These are phyloP conservation scores for Prosapia bicincta DNA, from an alignment of 2,888 invertebrate genomes.

Conservation along the genomic window DNA sequence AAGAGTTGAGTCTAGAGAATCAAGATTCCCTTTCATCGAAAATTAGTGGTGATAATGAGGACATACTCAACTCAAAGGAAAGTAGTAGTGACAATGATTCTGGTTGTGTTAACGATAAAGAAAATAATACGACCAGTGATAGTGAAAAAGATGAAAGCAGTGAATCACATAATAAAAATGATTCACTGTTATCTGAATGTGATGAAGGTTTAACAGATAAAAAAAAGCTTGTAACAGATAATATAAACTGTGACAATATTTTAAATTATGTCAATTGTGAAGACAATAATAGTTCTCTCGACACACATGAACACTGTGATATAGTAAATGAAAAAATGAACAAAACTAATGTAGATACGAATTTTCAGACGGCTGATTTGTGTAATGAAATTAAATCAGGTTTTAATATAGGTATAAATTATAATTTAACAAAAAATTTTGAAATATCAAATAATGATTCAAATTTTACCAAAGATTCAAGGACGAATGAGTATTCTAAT, in stretches of 20 bases:
- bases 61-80: slow-evolving; percentile 5
- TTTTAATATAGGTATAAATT: slow-evolving; percentile 19
- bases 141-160: slow-evolving; percentile 10
- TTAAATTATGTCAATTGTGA: slow-evolving; percentile 7
- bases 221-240: not conserved
- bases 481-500: not conserved
- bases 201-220: not conserved
- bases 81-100: not conserved
- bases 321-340: slow-evolving; percentile 37
- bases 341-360: slow-evolving; percentile 18
- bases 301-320: slow-evolving; percentile 37
- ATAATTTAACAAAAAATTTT: slow-evolving; percentile 7
- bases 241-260: not conserved
- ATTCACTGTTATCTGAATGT: too few relatives aligned
- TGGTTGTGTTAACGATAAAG: not conserved
- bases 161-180: not conserved
- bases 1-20: not conserved
- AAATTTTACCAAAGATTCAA: not conserved
- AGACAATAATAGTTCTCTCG: not conserved
- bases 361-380: not conserved
- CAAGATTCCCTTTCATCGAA: slow-evolving; percentile 8
- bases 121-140: slow-evolving; percentile 17
- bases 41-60: slow-evolving; percentile 22
- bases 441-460: not conserved
- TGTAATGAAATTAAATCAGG: not conserved